phyloP scores from a whole-genome alignment of 1,140 invertebrate genomes.

The Carcinoscorpius rotundicauda region DNA sequence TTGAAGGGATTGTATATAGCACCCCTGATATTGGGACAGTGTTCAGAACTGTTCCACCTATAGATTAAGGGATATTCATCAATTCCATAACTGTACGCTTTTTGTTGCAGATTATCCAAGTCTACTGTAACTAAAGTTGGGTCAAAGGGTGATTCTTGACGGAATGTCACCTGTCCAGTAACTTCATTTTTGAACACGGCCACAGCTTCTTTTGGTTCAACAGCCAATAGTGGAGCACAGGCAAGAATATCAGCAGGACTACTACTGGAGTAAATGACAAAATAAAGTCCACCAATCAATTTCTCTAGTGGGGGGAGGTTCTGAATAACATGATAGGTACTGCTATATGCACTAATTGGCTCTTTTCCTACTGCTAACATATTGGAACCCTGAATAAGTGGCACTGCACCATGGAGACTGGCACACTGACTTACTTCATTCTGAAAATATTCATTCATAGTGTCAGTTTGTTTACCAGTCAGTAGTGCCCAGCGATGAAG shows the following conservation, averaged over 20 bases:
- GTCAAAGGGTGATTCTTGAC: constrained; percentile 70
- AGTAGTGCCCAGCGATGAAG: constrained; percentile 18
- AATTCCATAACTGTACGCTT: constrained; percentile 39
- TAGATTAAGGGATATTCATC: constrained; percentile 39
- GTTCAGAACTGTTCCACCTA: constrained; percentile 26
- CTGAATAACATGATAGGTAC: constrained; percentile 13
- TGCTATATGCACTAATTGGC: constrained; percentile 14
- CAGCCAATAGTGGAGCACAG: constrained; percentile 59
- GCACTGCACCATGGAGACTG: constrained; percentile 12
- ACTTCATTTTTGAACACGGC: constrained; percentile 66
- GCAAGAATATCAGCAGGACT: constrained; percentile 62
- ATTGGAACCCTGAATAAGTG: constrained; percentile 13
- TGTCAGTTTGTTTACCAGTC: constrained; percentile 1
- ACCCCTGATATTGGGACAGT: constrained; percentile 33
- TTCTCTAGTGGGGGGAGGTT: constrained; percentile 29
- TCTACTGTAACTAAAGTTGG: constrained; percentile 66
- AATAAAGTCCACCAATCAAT: constrained; percentile 55
- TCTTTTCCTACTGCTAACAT: constrained; percentile 20
- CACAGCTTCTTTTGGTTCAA: constrained; percentile 35
- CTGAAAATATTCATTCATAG: constrained; percentile 4
- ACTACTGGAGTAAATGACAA: constrained; percentile 70
- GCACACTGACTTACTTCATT: constrained; percentile 17
- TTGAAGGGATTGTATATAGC: constrained; percentile 41
- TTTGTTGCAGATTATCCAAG: constrained; percentile 42
- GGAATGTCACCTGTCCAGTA: constrained; percentile 60